Evolutionary conservation across 1,140 invertebrate species (phyloP).

Genomic region (Sitodiplosis mosellana): DNA sequence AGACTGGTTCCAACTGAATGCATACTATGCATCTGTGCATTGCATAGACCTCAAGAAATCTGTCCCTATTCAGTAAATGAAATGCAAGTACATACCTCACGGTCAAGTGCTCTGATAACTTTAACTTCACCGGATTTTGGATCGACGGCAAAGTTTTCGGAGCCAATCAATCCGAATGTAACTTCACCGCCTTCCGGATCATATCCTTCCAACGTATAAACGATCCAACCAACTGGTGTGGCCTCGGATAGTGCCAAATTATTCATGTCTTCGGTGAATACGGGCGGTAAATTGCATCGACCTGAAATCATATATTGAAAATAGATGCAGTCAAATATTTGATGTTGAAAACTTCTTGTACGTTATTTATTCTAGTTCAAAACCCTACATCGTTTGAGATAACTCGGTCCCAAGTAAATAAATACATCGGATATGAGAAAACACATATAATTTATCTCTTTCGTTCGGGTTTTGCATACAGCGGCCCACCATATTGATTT

Average conservation of each 20-base stretch:
- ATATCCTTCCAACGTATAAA: constrained; percentile 55
- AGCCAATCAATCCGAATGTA: constrained; percentile 56
- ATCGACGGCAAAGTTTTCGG: constrained; percentile 61
- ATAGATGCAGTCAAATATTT: too few relatives aligned
- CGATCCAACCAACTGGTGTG: constrained; percentile 50
- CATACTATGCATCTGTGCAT: too few relatives aligned
- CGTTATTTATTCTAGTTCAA: too few relatives aligned
- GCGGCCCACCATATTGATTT: too few relatives aligned
- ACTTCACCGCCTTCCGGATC: constrained; percentile 57
- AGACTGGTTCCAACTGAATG: too few relatives aligned
- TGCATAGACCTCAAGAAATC: too few relatives aligned
- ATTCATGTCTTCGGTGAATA: constrained; percentile 50
- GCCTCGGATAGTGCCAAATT: constrained; percentile 56
- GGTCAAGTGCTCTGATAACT: constrained; percentile 55
- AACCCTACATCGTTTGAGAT: too few relatives aligned
- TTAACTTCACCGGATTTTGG: constrained; percentile 57
- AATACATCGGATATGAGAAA: too few relatives aligned
- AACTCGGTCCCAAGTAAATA: too few relatives aligned
- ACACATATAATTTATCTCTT: too few relatives aligned
- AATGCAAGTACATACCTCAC: constrained; percentile 44
- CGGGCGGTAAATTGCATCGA: constrained; percentile 38
- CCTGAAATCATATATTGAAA: constrained; percentile 2
- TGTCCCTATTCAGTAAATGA: not conserved
- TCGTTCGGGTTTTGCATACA: too few relatives aligned
- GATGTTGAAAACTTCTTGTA: too few relatives aligned